These are phyloP conservation scores for Latrodectus geometricus DNA, from an alignment of 1,140 invertebrate species.

Conservation along the genomic window DNA sequence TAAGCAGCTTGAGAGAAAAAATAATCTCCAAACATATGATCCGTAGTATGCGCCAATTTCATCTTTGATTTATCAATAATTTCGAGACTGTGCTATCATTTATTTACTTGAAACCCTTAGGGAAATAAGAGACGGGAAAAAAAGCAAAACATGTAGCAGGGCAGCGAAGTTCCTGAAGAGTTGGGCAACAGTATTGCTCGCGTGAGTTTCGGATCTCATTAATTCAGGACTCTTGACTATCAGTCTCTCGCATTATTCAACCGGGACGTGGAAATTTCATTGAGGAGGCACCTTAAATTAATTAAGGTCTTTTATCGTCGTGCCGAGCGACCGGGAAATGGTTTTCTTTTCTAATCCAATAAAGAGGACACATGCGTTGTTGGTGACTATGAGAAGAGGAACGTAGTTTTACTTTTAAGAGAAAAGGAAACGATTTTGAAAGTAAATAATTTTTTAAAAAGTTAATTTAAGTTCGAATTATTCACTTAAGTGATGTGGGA, in stretches of 20 bases:
- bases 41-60: too few species aligned
- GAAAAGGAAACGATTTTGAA: not conserved
- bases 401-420: not conserved
- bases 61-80: too few species aligned
- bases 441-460: too few species aligned
- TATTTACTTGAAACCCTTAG: too few species aligned
- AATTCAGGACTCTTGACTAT: not conserved
- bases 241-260: not conserved
- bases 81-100: too few species aligned
- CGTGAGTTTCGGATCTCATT: not conserved
- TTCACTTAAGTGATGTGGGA: too few species aligned
- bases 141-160: too few species aligned
- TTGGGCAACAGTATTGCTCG: not conserved
- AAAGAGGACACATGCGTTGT: not conserved
- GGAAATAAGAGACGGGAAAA: too few species aligned
- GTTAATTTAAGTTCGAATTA: too few species aligned
- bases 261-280: not conserved
- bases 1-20: too few species aligned
- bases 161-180: not conserved
- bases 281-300: not conserved
- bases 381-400: not conserved
- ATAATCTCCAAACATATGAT: too few species aligned
- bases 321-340: not conserved
- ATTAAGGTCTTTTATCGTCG: not conserved
- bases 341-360: constrained; percentile 1